Evolutionary conservation across 1,140 invertebrate genomes (phyloP).

Genomic region (Lordiphosa mommai): DNA sequence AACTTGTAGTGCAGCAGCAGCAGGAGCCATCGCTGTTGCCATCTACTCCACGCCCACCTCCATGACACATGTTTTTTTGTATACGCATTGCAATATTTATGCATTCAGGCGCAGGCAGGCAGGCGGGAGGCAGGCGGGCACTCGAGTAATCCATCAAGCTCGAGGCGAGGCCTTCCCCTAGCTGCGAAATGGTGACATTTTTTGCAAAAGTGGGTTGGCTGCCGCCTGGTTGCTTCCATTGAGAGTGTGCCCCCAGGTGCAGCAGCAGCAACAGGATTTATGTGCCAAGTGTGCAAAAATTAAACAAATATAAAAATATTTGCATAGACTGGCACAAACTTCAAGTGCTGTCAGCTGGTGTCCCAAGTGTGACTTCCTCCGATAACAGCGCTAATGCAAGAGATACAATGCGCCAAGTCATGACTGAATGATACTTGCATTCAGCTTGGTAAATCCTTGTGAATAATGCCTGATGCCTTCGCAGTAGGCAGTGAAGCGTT

Average conservation of each 20-base stretch:
- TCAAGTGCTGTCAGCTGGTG: background rate
- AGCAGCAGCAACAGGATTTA: constrained; percentile 45
- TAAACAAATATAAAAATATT: constrained; percentile 43
- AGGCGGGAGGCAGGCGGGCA: background rate
- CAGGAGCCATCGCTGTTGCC: background rate
- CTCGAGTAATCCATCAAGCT: constrained; percentile 47
- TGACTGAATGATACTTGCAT: constrained; percentile 36
- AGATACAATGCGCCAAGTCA: constrained; percentile 10
- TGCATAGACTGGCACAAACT: constrained; percentile 9
- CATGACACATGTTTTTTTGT: background rate
- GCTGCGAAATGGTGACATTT: constrained; percentile 40
- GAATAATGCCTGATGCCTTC: constrained; percentile 55
- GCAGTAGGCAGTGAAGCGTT: constrained; percentile 52
- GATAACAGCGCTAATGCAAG: constrained; percentile 39
- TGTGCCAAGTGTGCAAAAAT: constrained; percentile 51
- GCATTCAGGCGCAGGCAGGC: constrained; percentile 19
- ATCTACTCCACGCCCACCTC: background rate
- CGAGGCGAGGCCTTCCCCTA: constrained; percentile 4
- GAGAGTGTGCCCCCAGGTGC: constrained; percentile 6
- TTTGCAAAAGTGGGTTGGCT: constrained; percentile 41
- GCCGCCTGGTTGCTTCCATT: constrained; percentile 20
- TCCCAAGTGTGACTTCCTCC: constrained; percentile 11
- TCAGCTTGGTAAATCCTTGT: constrained; percentile 50
- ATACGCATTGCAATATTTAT: constrained; percentile 45
- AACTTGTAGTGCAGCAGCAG: constrained; percentile 4